Percentiles rank a stretch among this genome's conserved stretches.
Conservation (phyloP, 2,113 vertebrate species). For the Furnarius figulus region DNA sequence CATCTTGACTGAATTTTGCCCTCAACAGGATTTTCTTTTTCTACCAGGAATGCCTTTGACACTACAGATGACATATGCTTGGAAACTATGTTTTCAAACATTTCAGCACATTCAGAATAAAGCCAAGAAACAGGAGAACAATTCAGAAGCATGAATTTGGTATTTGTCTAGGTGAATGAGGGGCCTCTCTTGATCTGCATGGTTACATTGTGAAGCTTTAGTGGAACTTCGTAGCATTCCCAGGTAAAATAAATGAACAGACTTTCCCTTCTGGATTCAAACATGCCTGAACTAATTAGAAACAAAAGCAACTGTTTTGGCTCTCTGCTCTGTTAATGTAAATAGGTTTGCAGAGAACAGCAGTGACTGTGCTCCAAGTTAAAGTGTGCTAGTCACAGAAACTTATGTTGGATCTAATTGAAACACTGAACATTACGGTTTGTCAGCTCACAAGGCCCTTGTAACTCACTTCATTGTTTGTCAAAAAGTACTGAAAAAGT, state of each 20-base stretch:
- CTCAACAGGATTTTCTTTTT: conserved; percentile 27
- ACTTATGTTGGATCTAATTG: fast-evolving
- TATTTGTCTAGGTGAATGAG: neutral
- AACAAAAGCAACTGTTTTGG: conserved; percentile 63
- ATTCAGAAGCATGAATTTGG: neutral
- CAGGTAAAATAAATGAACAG: conserved; percentile 34
- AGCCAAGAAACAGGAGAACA: neutral
- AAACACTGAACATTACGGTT: fast-evolving
- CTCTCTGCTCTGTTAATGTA: conserved; percentile 2
- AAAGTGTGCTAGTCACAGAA: neutral
- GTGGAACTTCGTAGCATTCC: conserved; percentile 43
- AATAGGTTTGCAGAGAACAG: conserved; percentile 27
- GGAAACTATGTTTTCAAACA: neutral
- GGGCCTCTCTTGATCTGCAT: neutral
- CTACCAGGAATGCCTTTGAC: neutral
- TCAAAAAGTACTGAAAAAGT: neutral
- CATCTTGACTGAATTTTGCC: conserved; percentile 26
- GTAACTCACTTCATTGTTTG: neutral
- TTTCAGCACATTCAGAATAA: neutral
- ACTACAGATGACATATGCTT: neutral
- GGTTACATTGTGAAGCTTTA: neutral
- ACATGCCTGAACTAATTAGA: conserved; percentile 66
- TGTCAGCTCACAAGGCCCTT: neutral
- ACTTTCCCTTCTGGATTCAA: conserved; percentile 65
- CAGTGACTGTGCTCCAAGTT: neutral